Base-by-base conservation (phyloP, 2,888 invertebrate genomes). In the Microctonus aethiopoides region DNA sequence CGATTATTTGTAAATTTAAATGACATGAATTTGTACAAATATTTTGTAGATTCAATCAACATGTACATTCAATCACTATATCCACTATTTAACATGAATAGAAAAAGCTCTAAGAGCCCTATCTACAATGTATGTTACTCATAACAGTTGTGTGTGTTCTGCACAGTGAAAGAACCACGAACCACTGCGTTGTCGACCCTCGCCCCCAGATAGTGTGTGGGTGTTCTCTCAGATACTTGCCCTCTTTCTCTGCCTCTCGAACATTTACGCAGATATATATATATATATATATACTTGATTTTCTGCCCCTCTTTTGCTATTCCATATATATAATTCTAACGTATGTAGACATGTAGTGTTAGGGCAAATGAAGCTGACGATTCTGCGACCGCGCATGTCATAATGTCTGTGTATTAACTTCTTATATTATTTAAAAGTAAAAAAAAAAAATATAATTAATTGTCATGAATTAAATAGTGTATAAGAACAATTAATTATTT, bases 121-220 rank as follows among this genome's bases (percentile, higher is more conserved):
- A 68, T 71, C 64, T 60, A 52, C 46, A 70, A 24, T 34, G 46
- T 61, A 52, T 32, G 36, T 59, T 59, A 59, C 51, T 70, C 64
- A n/a, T 16, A 54, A 16, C 41, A 56, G 10, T 11, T 32, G 51
- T 46, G 61, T 70, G 68, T 70, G 51, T 62, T 61, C n/a, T 62
- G 56, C 36, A 26, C 41, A 32, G 56, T 56, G 73, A 63, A 66
- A 57, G 70, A 71, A 67, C 62, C 59, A 69, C 71, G 74, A 34
- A 72, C 73, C 74, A 76, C 76, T 76, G 76, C 76, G 75, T 76
- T 76, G 76, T 74, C 74, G 76, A 76, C 74, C 72, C 70, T 59
- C 68, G 20, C 62, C 56, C 60, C 67, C n/a, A 68, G 64, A 64
- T 46, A 20, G 46, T 46, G 64, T 69, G 69, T 69, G 69, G 69